Evolutionary conservation across 2,113 vertebrate genomes (phyloP).

Genomic region (Labrus mixtus): DNA sequence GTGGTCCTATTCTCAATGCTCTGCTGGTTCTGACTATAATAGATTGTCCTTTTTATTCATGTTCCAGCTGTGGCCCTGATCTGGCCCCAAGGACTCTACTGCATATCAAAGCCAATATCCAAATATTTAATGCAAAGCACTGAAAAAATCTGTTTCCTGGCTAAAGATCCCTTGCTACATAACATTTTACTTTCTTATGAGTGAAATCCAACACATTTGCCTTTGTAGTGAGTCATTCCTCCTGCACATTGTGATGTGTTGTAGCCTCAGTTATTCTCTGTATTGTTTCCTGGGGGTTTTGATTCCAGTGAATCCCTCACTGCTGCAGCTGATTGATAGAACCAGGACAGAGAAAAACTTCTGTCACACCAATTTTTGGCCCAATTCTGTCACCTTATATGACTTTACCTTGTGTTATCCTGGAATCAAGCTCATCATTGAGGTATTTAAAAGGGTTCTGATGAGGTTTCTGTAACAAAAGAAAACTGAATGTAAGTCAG

Average conservation of each 20-base stretch:
- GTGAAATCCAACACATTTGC: conserved; percentile 23
- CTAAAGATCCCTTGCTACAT: conserved; percentile 19
- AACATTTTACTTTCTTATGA: conserved; percentile 23
- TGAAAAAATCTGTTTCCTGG: conserved; percentile 5
- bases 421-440: conserved; percentile 32
- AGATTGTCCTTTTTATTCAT: conserved; percentile 55
- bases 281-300: conserved; percentile 53
- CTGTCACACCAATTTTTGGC: conserved; percentile 65
- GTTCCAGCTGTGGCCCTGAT: conserved; percentile 57
- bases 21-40: conserved; percentile 54
- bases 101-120: conserved; percentile 44
- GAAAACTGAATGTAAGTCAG: conserved; percentile 25
- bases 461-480: conserved; percentile 5
- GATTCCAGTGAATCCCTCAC: conserved; percentile 49
- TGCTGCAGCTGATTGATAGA: conserved; percentile 73
- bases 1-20: conserved; percentile 56
- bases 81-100: conserved; percentile 38
- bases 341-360: conserved; percentile 68
- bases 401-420: conserved; percentile 47
- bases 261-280: conserved; percentile 51
- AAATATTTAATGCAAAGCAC: conserved; percentile 32
- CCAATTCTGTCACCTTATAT: conserved; percentile 77
- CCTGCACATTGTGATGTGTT: conserved; percentile 27
- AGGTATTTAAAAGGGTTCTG: conserved; percentile 28
- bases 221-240: conserved; percentile 50